Percentiles rank a stretch among this genome's conserved stretches.
Conservation (phyloP, 2,888 invertebrate species). For the Troglohyphantes excavatus region DNA sequence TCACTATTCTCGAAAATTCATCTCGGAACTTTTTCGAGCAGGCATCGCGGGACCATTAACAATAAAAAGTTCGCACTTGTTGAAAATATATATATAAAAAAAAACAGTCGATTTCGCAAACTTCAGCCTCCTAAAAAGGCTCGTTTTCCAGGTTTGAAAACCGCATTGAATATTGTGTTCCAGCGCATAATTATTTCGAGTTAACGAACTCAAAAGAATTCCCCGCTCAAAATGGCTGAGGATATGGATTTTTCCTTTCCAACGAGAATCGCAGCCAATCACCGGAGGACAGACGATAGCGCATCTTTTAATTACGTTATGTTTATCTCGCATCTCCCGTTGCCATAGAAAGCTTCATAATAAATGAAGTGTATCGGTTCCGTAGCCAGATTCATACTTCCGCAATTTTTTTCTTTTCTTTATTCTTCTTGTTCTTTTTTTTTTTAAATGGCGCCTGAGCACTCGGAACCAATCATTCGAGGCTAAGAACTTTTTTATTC, state of each 20-base stretch:
- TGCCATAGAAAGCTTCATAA: constrained; percentile 44
- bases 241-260: not conserved
- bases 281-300: not conserved
- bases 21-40: no score
- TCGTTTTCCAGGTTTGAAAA: no score
- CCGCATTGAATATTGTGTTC: no score
- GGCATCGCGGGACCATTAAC: no score
- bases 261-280: not conserved
- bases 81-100: no score
- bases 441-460: constrained; percentile 28
- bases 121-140: no score
- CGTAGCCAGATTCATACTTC: constrained; percentile 73
- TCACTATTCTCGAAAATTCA: no score
- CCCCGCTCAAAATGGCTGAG: not conserved
- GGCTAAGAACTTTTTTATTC: constrained; percentile 28
- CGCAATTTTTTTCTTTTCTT: no score
- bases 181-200: no score
- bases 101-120: no score
- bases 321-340: constrained; percentile 50
- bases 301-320: constrained; percentile 55
- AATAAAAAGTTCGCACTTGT: no score
- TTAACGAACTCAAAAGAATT: no score
- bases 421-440: constrained; percentile 49
- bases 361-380: constrained; percentile 74
- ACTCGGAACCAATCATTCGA: constrained; percentile 27